phyloP scores from a whole-genome alignment of 92 coral and sea anemone species.

The Zoanthus solanderi region DNA sequence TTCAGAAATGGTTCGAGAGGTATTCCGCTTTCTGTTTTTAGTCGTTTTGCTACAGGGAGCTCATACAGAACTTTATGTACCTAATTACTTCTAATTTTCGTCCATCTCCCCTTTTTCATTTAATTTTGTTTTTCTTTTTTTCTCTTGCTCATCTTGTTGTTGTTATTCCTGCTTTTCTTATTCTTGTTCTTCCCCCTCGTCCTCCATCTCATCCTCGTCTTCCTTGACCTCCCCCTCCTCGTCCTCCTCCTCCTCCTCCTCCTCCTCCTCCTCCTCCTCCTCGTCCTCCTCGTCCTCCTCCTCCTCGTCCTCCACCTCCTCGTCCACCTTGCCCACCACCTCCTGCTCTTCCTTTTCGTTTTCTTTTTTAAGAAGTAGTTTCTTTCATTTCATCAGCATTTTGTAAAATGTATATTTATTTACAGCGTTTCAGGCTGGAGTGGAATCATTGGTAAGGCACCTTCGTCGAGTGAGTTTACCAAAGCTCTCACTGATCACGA shows the following conservation, averaged over 20 bases:
- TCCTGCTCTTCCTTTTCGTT: no score
- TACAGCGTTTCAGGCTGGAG: conserved; percentile 87
- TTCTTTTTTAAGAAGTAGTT: background rate
- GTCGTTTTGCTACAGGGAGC: background rate
- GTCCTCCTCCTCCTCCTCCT: no score
- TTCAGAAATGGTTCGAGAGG: conserved; percentile 96
- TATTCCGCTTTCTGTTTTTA: conserved; percentile 24
- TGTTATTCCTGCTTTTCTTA: no score
- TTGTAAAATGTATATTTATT: background rate
- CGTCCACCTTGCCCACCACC: no score
- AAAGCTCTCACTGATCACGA: conserved; percentile 87
- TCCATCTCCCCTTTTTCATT: no score
- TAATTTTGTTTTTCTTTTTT: no score
- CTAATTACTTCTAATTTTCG: no score
- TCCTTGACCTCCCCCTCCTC: background rate
- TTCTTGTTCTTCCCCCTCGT: background rate
- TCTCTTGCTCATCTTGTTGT: no score
- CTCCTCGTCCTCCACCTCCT: no score
- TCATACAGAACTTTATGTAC: background rate
- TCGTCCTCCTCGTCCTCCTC: no score
- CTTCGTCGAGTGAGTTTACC: conserved; percentile 81
- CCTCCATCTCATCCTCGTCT: background rate
- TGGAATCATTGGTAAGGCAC: conserved; percentile 86
- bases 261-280: no score
- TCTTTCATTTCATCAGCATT: no score